Base-by-base conservation (phyloP, 2,797 vertebrate genomes). In the Benthosema pterotum region DNA sequence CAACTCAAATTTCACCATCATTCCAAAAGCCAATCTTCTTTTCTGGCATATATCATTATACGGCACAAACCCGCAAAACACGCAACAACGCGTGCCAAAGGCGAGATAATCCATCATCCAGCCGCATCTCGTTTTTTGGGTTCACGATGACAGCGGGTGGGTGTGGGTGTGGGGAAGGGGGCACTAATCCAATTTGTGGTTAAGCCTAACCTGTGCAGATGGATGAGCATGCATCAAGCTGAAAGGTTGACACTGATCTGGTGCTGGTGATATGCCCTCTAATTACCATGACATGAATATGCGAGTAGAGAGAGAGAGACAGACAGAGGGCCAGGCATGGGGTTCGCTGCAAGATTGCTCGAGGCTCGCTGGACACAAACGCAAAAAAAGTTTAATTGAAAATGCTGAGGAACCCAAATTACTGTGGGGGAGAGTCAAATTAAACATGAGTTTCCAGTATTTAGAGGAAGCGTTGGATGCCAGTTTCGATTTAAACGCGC, bases 21-120 rank as follows among this genome's bases (percentile, higher is more conserved):
- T 70, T 57, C 59, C 57, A 55, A 57, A 22, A 65, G 67, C 58
- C 52, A 43, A 57, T 28, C n/a, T n/a, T n/a, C n/a, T 11, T 19
- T 42, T 62, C 85, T 72, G 81, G 84, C 72, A 79, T 83, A 79
- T 83, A 83, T 69, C 76, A 5, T 25, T 25, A 68, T 61, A 58
- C 16, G 62, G 63, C 32, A 14, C 15, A 14, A n/a, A 57, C 47
- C n/a, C 19, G 25, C 2, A 32, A 22, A 72, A 47, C n/a, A n/a
- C n/a, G n/a, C n/a, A n/a, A 42, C 43, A 32, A 65, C 16, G 62
- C 15, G 52, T 61, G 52, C 57, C 71, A 19, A 60, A 46, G 60
- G 58, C 42, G 67, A 52, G 69, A 59, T 38, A 57, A 71, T 52
- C 38, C 62, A 19, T 51, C 17, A 65, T 63, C 17, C 64, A 61